Conservation (phyloP, 2,888 invertebrate species). For the Leptinotarsa rubiginosa region DNA sequence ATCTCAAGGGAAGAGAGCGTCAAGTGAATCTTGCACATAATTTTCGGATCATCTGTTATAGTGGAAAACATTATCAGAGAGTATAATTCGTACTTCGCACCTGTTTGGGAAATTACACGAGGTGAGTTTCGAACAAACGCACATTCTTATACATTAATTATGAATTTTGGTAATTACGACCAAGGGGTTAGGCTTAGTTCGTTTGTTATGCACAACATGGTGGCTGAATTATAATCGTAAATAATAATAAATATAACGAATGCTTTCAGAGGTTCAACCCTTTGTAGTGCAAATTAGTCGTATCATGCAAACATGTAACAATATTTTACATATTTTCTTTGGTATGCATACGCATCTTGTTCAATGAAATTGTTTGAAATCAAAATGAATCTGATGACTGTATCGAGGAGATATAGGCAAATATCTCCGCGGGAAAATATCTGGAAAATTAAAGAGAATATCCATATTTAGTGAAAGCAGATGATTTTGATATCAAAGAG, state of each 20-base stretch:
- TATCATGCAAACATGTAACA: no score
- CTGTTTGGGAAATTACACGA: conserved; percentile 27
- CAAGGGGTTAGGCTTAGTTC: neutral
- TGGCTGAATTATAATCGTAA: neutral
- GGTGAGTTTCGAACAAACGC: conserved; percentile 24
- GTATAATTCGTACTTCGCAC: conserved; percentile 21
- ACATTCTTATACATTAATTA: conserved; percentile 29
- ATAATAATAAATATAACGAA: conserved; percentile 1
- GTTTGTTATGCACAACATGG: neutral
- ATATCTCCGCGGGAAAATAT: no score
- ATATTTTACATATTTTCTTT: neutral
- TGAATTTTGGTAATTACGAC: conserved; percentile 4
- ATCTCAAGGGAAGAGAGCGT: neutral
- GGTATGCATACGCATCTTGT: neutral
- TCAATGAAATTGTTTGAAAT: neutral
- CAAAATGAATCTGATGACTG: no score
- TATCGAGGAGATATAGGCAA: no score
- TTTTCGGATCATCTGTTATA: conserved; percentile 30
- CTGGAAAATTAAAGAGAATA: no score
- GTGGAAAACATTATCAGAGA: conserved; percentile 15
- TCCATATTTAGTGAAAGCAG: no score
- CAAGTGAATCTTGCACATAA: conserved; percentile 25
- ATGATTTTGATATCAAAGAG: no score
- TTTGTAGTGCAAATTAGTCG: neutral
- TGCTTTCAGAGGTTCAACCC: neutral